Conservation (phyloP, 2,113 vertebrate species). For the Charina bottae region DNA sequence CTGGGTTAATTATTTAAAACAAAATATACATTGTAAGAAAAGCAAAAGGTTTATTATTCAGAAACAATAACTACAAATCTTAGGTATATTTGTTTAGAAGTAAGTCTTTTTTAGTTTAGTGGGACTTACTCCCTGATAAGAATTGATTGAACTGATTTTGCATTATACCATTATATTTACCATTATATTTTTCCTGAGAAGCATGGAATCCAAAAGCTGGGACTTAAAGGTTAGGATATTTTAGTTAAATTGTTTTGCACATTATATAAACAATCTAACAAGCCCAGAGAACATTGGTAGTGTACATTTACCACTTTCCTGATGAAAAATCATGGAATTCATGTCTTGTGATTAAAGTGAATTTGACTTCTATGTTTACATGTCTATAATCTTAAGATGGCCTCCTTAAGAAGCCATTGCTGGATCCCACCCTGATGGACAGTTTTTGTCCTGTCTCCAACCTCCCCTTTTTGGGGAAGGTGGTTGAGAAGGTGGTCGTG, state of each 20-base stretch:
- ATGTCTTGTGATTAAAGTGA: background rate
- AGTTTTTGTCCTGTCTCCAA: no score
- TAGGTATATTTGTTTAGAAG: background rate
- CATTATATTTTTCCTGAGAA: background rate
- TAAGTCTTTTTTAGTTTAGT: background rate
- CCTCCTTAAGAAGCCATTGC: no score
- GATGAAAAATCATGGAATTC: background rate
- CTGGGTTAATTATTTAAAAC: background rate
- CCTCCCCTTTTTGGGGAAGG: no score
- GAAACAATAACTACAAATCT: background rate
- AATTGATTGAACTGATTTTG: background rate
- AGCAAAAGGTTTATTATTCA: background rate
- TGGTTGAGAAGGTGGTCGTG: no score
- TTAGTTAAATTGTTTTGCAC: background rate
- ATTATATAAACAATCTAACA: background rate
- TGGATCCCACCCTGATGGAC: no score
- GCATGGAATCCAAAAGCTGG: background rate
- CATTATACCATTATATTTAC: background rate
- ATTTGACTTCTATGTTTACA: background rate
- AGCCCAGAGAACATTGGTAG: background rate
- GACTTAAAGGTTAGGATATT: background rate
- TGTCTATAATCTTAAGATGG: no score
- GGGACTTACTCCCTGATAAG: background rate
- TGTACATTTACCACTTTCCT: background rate
- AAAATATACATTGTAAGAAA: background rate